A percentile compares a stretch with the other conserved stretches of the same genome.
These are phyloP conservation scores for Spicauda simplicius DNA, from an alignment of 2,888 invertebrate species.

Conservation along the genomic window DNA sequence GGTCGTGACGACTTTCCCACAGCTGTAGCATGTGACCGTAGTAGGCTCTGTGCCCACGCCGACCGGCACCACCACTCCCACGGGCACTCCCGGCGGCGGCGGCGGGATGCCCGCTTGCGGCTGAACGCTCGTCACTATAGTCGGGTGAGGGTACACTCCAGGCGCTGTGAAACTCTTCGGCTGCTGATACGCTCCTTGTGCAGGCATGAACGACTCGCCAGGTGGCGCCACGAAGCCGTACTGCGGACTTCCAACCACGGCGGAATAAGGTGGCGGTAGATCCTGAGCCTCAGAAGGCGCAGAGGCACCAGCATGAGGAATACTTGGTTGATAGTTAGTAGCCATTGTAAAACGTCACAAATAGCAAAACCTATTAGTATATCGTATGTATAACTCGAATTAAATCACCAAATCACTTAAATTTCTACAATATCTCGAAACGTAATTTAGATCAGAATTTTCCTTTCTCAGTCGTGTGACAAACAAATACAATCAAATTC, in stretches of 20 bases:
- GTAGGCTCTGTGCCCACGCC: conserved; percentile 77
- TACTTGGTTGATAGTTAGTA: conserved; percentile 50
- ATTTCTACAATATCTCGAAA: no score
- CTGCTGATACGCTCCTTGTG: conserved; percentile 50
- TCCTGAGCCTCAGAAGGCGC: conserved; percentile 66
- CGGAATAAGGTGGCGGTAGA: conserved; percentile 77
- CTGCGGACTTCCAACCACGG: conserved; percentile 73
- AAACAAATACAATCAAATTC: no score
- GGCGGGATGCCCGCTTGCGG: conserved; percentile 55
- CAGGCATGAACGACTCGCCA: conserved; percentile 47
- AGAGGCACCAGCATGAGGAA: conserved; percentile 46
- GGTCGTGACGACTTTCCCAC: conserved; percentile 75
- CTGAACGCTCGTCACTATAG: conserved; percentile 59
- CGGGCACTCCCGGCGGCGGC: conserved; percentile 58
- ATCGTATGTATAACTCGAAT: no score
- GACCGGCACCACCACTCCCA: conserved; percentile 66
- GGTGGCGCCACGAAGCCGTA: conserved; percentile 66
- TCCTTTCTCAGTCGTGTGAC: no score
- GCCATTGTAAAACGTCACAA: conserved; percentile 59
- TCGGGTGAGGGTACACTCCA: conserved; percentile 75
- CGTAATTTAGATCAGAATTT: no score
- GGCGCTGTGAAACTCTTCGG: conserved; percentile 72
- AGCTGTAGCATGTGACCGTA: conserved; percentile 75
- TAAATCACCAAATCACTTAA: no score
- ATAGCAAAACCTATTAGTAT: background rate